Conservation (phyloP, 37 sponge, comb jelly and placozoan species). For the Eunapius fragilis region DNA sequence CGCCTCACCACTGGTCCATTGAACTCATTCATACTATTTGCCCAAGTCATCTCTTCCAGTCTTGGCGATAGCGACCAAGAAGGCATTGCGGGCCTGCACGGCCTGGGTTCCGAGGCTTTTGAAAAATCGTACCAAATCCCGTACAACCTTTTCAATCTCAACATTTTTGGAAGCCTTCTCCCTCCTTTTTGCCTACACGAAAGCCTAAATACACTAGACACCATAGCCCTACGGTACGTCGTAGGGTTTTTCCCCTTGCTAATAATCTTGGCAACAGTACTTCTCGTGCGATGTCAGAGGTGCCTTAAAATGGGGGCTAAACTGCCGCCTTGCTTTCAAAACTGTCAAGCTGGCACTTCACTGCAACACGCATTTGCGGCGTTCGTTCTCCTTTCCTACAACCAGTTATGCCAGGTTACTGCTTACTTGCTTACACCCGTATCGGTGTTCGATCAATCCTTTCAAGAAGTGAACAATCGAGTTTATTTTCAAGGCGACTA, state of each 20-base stretch:
- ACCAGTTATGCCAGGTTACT: conserved; percentile 21
- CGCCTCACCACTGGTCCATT: not conserved
- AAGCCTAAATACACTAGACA: not conserved
- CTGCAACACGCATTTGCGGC: conserved; percentile 48
- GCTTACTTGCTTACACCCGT: conserved; percentile 21
- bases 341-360: not conserved
- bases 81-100: not conserved
- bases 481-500: conserved; percentile 34
- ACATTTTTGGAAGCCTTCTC: conserved; percentile 44
- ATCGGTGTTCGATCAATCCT: not conserved
- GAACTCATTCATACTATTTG: not conserved
- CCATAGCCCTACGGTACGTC: conserved; percentile 21
- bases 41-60: conserved; percentile 1
- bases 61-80: conserved; percentile 10
- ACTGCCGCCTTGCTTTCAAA: not conserved
- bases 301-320: not conserved
- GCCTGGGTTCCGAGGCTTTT: not conserved
- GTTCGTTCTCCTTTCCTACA: conserved; percentile 63
- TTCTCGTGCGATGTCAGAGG: not conserved
- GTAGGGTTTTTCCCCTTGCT: conserved; percentile 54
- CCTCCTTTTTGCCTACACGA: not conserved
- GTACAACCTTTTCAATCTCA: conserved; percentile 36
- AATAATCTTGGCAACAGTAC: not conserved
- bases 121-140: not conserved
- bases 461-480: not conserved